Percentiles rank a stretch among this genome's conserved stretches.
Evolutionary conservation across 2,797 vertebrate genomes (phyloP).

Genomic region (Leptodactylus fallax): DNA sequence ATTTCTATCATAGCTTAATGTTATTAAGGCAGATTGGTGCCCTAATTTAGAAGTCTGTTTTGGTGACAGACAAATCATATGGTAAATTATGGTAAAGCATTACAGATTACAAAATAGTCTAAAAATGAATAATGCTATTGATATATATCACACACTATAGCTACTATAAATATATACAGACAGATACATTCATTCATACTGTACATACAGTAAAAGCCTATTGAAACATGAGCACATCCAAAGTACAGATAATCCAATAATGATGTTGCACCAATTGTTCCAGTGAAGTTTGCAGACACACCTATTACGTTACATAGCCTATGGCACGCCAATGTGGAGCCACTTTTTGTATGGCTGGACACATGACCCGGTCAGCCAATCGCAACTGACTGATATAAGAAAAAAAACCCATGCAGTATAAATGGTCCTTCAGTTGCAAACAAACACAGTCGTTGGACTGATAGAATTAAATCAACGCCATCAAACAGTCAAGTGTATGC

Average conservation of each 20-base stretch:
- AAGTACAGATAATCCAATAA: not conserved
- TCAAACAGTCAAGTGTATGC: not conserved
- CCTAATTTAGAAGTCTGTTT: not conserved
- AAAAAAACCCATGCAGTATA: conserved; percentile 35
- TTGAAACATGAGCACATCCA: not conserved
- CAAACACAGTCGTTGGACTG: not conserved
- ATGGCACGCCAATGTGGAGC: not conserved
- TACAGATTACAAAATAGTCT: not conserved
- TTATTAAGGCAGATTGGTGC: not conserved
- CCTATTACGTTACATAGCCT: not conserved
- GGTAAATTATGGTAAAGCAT: not conserved
- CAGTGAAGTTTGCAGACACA: conserved; percentile 36
- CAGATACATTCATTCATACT: not conserved
- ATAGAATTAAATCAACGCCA: not conserved
- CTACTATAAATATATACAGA: not conserved
- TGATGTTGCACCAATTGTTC: conserved; percentile 9
- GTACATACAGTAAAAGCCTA: not conserved
- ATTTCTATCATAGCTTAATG: no score
- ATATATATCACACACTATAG: not conserved
- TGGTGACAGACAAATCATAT: not conserved
- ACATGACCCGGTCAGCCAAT: conserved; percentile 72
- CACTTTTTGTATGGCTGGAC: conserved; percentile 53
- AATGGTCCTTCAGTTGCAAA: not conserved
- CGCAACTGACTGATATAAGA: conserved; percentile 23
- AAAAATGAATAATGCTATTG: not conserved